These are phyloP conservation scores for Horisme vitalbata DNA, from an alignment of 2,888 invertebrate genomes.

Conservation along the genomic window DNA sequence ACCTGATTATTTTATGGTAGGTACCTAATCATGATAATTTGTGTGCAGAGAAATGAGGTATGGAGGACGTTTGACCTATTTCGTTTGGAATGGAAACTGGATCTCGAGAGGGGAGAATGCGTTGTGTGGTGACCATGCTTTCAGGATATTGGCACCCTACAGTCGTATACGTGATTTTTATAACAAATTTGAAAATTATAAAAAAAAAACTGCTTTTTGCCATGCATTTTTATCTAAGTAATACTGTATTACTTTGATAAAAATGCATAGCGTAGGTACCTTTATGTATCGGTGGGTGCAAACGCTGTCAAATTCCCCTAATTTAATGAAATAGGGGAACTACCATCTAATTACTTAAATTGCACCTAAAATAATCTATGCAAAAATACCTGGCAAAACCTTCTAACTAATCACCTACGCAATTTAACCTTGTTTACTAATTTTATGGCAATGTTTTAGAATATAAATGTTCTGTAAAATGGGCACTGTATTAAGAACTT, in stretches of 20 bases:
- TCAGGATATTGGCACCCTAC: slow-evolving; percentile 10
- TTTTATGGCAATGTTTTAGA: slow-evolving; percentile 22
- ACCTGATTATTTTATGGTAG: slow-evolving; percentile 42
- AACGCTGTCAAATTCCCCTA: no score
- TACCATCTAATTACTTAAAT: not conserved
- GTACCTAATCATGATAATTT: slow-evolving; percentile 39
- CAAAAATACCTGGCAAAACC: no score
- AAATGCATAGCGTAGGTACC: no score
- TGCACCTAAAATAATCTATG: no score
- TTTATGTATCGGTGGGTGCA: no score
- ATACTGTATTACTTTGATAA: no score
- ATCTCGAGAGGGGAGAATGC: slow-evolving; percentile 35
- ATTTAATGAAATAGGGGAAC: no score
- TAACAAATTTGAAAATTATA: no score
- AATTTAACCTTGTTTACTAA: slow-evolving; percentile 26
- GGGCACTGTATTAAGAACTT: slow-evolving; percentile 28
- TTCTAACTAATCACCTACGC: slow-evolving; percentile 17
- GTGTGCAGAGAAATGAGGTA: slow-evolving; percentile 45
- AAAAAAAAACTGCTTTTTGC: no score
- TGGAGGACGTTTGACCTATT: slow-evolving; percentile 53
- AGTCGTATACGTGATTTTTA: not conserved
- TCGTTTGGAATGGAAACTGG: slow-evolving; percentile 39
- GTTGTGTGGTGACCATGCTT: slow-evolving; percentile 46
- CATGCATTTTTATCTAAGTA: no score
- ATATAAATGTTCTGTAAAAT: slow-evolving; percentile 27